These are phyloP conservation scores for Cartodere bifasciata DNA, from an alignment of 2,888 invertebrate species.

Conservation along the genomic window DNA sequence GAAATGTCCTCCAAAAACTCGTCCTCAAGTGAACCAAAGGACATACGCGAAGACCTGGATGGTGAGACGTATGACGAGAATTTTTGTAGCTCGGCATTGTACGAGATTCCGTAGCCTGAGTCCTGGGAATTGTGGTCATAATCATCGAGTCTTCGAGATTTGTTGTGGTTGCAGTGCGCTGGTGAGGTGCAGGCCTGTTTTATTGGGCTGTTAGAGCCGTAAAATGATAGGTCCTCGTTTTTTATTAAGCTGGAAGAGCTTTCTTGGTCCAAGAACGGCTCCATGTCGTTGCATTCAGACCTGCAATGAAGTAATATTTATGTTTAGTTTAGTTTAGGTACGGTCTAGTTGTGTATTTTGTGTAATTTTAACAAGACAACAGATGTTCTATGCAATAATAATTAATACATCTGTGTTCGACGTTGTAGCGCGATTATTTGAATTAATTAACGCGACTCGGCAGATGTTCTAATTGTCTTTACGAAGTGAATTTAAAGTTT, in stretches of 20 bases:
- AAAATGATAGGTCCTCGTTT: slow-evolving; percentile 30
- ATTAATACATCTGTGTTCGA: too few relatives aligned
- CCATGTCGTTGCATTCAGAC: too few relatives aligned
- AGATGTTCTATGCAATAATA: too few relatives aligned
- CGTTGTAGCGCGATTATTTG: too few relatives aligned
- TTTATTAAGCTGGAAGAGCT: slow-evolving; percentile 26
- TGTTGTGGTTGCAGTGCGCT: slow-evolving; percentile 21
- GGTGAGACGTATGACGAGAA: slow-evolving; percentile 25
- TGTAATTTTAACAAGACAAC: too few relatives aligned
- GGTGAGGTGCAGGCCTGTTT: slow-evolving; percentile 22
- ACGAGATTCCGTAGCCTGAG: slow-evolving; percentile 41
- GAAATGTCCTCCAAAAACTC: slow-evolving; percentile 53
- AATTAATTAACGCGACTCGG: too few relatives aligned
- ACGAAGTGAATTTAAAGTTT: too few relatives aligned
- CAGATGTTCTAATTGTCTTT: too few relatives aligned
- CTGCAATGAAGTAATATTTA: too few relatives aligned
- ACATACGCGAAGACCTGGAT: slow-evolving; percentile 23
- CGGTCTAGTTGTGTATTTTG: too few relatives aligned
- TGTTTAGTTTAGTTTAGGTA: too few relatives aligned
- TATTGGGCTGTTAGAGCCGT: slow-evolving; percentile 23
- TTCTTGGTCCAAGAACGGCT: slow-evolving; percentile 30
- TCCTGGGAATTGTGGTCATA: slow-evolving; percentile 45
- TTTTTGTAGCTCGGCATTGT: slow-evolving; percentile 24
- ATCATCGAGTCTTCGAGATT: slow-evolving; percentile 35
- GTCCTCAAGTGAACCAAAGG: slow-evolving; percentile 45